Conservation (phyloP, 2,113 vertebrate species). For the Hippocampus guttulatus region DNA sequence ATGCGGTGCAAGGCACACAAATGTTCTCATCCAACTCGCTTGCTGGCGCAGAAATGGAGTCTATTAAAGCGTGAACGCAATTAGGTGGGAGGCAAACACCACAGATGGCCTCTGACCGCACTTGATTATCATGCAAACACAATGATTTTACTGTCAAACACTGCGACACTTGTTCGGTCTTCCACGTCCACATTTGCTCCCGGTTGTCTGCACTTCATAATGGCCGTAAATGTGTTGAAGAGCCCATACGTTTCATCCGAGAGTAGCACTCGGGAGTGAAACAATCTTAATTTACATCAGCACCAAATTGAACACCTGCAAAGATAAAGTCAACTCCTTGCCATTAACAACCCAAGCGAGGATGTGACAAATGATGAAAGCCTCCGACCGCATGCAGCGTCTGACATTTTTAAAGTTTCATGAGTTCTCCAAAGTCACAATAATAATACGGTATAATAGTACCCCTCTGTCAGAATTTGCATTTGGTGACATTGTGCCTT, state of each 20-base stretch:
- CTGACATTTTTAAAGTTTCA: slow-evolving; percentile 56
- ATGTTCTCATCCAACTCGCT: slow-evolving; percentile 14
- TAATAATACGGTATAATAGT: slow-evolving; percentile 34
- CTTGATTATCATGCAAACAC: slow-evolving; percentile 66
- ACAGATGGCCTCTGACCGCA: slow-evolving; percentile 56
- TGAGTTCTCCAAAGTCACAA: slow-evolving; percentile 47
- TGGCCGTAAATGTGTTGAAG: slow-evolving; percentile 22
- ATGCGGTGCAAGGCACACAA: slow-evolving; percentile 8
- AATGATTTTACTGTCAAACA: slow-evolving; percentile 43
- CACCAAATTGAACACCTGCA: not conserved
- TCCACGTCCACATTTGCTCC: slow-evolving; percentile 20
- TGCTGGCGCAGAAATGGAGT: slow-evolving; percentile 50
- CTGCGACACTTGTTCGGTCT: slow-evolving; percentile 33
- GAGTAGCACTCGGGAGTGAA: not conserved
- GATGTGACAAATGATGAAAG: slow-evolving; percentile 12
- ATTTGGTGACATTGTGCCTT: slow-evolving; percentile 41
- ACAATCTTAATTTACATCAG: not conserved
- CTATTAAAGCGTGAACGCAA: slow-evolving; percentile 63
- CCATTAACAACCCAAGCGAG: not conserved
- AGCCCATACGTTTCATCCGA: slow-evolving; percentile 19
- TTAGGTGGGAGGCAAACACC: slow-evolving; percentile 64
- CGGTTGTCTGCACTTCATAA: slow-evolving; percentile 19
- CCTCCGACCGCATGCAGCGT: slow-evolving; percentile 17
- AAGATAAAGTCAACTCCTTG: slow-evolving; percentile 1
- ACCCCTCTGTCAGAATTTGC: slow-evolving; percentile 40